Base-by-base conservation (phyloP, 2,888 invertebrate species). In the Myathropa florea region DNA sequence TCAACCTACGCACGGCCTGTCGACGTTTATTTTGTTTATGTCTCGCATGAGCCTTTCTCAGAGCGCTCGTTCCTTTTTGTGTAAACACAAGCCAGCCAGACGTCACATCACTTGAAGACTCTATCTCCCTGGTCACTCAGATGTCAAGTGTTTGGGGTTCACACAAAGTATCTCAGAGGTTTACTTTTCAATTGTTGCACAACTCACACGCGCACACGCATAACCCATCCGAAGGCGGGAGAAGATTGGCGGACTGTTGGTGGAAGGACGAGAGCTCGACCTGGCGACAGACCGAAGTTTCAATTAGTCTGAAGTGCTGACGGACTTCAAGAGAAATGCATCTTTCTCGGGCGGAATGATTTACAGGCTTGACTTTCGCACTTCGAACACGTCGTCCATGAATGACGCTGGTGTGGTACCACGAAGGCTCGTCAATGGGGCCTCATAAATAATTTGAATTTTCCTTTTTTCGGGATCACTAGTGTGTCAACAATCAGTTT, bases 21-120 rank as follows among this genome's bases (percentile, higher is more conserved):
- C 59, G 72, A 85, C 81, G 75, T 81, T 81, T 81, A 75, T 86
- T 86, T 86, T 86, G 83, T 86, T 86, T 83, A 83, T 75, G 83
- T 79, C 83, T 78, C 60, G 53, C 73, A 70, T 75, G 73, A 59
- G 70, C 59, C 59, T 79, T 73, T 70, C 68, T 63, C 53, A n/a
- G 57, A 24, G 57, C 24, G 23, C 26, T 36, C 46, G 59, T 55
- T 68, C 72, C 30, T 71, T 82, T 68, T 65, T 83, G 78, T 82
- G 78, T 86, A 86, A 82, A 86, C 86, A 86, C 30, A 77, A 72
- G 28, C 39, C 65, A 72, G 28, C 39, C 65, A 65, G 65, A 46
- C 68, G 21, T n/a, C 57, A 57, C 23, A 57, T 57, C 57, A 26
- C 57, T 21, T 21, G 57, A 57, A 7, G 57, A 57, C 57, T 57